Evolutionary conservation across 1,140 invertebrate species (phyloP).

Genomic region (Bombus soroeensis): DNA sequence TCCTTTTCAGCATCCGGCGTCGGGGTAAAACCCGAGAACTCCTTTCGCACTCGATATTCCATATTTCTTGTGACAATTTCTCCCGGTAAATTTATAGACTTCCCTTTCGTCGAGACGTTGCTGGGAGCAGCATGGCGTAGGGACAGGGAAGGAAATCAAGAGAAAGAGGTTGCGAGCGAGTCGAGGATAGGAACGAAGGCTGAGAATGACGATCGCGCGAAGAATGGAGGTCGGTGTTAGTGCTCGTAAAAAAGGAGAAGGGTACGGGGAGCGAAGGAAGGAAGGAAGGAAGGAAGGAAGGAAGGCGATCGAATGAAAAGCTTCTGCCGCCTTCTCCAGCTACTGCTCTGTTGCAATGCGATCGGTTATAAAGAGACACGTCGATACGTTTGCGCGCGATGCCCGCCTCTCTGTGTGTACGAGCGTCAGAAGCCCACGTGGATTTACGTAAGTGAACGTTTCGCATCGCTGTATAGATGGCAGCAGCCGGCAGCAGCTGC

Average conservation of each 20-base stretch:
- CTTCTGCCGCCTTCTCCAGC: constrained; percentile 53
- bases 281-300: constrained; percentile 29
- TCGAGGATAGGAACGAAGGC: background rate
- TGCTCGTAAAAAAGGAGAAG: constrained; percentile 38
- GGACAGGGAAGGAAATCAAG: constrained; percentile 27
- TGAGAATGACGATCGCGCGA: constrained; percentile 58
- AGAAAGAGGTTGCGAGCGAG: constrained; percentile 30
- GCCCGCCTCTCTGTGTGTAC: background rate
- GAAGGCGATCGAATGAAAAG: constrained; percentile 61
- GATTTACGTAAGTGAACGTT: constrained; percentile 28
- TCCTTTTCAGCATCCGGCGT: constrained; percentile 17
- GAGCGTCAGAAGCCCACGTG: constrained; percentile 26
- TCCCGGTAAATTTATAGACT: constrained; percentile 73
- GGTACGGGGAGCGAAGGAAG: constrained; percentile 31
- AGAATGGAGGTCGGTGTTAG: constrained; percentile 51
- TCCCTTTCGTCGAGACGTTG: constrained; percentile 54
- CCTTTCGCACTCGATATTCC: constrained; percentile 67
- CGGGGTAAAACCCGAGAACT: constrained; percentile 36
- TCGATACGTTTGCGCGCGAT: constrained; percentile 54
- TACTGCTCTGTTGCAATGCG: constrained; percentile 63
- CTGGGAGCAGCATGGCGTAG: constrained; percentile 10
- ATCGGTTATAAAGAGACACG: constrained; percentile 65
- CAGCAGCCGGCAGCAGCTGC: constrained; percentile 30
- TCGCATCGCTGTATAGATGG: constrained; percentile 33
- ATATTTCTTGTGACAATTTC: constrained; percentile 75